phyloP scores from a whole-genome alignment of 92 coral and sea anemone species.

The Epizoanthus illoricatus region DNA sequence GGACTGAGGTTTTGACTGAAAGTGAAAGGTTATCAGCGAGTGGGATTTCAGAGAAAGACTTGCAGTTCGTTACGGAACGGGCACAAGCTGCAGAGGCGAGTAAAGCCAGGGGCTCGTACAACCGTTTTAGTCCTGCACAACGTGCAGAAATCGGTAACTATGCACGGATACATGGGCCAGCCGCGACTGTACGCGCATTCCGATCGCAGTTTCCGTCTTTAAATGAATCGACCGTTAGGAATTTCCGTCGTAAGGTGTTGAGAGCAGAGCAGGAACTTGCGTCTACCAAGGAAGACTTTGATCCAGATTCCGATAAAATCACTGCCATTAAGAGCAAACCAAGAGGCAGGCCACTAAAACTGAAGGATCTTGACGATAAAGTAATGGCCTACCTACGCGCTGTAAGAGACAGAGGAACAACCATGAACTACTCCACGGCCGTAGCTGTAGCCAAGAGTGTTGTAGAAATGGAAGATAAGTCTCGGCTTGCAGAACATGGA shows the following conservation, averaged over 20 bases:
- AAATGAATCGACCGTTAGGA: slow-evolving; percentile 45
- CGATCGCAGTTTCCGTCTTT: slow-evolving; percentile 40
- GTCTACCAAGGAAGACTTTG: slow-evolving; percentile 2
- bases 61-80: slow-evolving; percentile 22
- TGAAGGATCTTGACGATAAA: slow-evolving; percentile 40
- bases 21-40: slow-evolving; percentile 5
- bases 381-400: slow-evolving; percentile 43
- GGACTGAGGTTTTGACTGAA: neutral
- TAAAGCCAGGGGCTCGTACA: slow-evolving; percentile 33
- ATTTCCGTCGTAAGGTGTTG: slow-evolving; percentile 39
- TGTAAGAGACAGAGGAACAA: slow-evolving; percentile 30
- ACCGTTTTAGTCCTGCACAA: slow-evolving; percentile 39
- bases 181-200: slow-evolving; percentile 28
- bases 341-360: slow-evolving; percentile 42
- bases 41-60: slow-evolving; percentile 15
- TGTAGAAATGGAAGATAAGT: slow-evolving; percentile 36
- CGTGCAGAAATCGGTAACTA: slow-evolving; percentile 44
- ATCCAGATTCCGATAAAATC: slow-evolving; percentile 12
- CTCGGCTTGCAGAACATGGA: slow-evolving; percentile 46
- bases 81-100: slow-evolving; percentile 26
- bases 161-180: slow-evolving; percentile 33
- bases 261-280: slow-evolving; percentile 28
- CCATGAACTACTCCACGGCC: slow-evolving; percentile 33
- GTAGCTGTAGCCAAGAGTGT: slow-evolving; percentile 43
- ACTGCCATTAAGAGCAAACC: slow-evolving; percentile 43